A percentile compares a stretch with the other conserved stretches of the same genome.
Evolutionary conservation across 1,140 invertebrate species (phyloP).

Genomic region (Trichogramma pretiosum): DNA sequence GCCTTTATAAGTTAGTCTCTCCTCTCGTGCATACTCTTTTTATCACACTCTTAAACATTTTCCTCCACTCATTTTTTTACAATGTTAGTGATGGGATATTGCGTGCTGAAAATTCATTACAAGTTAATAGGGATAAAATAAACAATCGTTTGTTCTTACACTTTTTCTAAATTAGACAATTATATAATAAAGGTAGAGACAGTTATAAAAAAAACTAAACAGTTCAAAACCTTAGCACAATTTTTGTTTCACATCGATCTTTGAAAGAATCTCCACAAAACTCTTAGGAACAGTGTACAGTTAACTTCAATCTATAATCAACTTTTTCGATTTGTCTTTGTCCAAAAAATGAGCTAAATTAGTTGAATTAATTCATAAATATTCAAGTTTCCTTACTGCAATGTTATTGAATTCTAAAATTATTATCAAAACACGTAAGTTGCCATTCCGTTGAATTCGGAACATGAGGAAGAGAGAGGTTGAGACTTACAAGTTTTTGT

Average conservation of each 20-base stretch:
- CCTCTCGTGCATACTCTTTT: constrained; percentile 7
- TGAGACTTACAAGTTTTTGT: constrained; percentile 15
- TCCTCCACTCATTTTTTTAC: constrained; percentile 11
- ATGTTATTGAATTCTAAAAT: too few species aligned
- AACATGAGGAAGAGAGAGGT: constrained; percentile 13
- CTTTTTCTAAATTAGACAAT: constrained; percentile 12
- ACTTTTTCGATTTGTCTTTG: too few species aligned
- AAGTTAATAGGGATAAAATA: constrained; percentile 11
- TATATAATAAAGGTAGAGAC: constrained; percentile 1
- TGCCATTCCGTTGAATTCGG: neutral
- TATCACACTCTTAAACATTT: constrained; percentile 1
- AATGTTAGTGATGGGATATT: too few species aligned
- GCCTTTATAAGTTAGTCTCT: constrained; percentile 12
- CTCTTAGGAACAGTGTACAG: too few species aligned
- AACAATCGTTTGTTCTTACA: constrained; percentile 7
- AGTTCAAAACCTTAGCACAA: too few species aligned
- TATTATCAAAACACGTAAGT: constrained; percentile 15
- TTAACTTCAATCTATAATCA: too few species aligned
- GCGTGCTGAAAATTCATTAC: constrained; percentile 5
- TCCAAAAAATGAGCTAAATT: too few species aligned
- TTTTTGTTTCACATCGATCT: too few species aligned
- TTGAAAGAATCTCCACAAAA: too few species aligned
- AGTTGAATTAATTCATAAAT: too few species aligned
- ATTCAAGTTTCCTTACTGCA: too few species aligned
- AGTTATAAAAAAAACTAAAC: too few species aligned